Conservation (phyloP, 2,113 vertebrate species). For the Redunca redunca region DNA sequence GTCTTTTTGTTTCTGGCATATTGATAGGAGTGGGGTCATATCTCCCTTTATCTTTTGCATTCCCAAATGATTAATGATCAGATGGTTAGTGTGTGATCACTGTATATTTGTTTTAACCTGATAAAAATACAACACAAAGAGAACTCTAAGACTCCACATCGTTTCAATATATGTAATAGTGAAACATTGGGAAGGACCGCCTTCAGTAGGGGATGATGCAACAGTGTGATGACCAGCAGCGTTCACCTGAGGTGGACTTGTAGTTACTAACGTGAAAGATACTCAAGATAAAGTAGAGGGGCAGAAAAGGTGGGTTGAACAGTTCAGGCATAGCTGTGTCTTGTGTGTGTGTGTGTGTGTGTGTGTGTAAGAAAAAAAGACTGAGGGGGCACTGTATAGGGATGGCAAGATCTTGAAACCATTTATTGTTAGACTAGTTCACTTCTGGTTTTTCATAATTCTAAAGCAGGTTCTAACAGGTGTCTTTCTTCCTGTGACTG, state of each 20-base stretch:
- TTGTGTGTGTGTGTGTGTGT: background rate
- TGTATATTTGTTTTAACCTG: background rate
- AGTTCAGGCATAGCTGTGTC: background rate
- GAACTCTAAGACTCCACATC: background rate
- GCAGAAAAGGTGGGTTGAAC: background rate
- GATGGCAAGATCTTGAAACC: background rate
- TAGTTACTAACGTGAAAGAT: fast-evolving
- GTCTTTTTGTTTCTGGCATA: background rate
- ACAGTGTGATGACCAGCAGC: background rate
- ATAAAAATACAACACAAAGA: background rate
- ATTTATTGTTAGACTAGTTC: no score
- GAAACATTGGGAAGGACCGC: background rate
- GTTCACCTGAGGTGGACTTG: background rate
- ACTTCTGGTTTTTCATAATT: background rate
- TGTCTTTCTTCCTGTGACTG: background rate
- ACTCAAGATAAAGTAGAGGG: background rate
- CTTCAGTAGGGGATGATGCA: fast-evolving
- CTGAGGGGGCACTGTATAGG: background rate
- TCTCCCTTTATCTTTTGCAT: background rate
- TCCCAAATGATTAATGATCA: background rate
- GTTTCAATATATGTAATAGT: background rate
- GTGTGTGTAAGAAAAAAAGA: no score
- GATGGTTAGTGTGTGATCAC: background rate
- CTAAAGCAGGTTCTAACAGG: background rate
- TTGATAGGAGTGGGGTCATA: fast-evolving